phyloP scores from a whole-genome alignment of 1,140 invertebrate species.

The Drosophila arawakana region DNA sequence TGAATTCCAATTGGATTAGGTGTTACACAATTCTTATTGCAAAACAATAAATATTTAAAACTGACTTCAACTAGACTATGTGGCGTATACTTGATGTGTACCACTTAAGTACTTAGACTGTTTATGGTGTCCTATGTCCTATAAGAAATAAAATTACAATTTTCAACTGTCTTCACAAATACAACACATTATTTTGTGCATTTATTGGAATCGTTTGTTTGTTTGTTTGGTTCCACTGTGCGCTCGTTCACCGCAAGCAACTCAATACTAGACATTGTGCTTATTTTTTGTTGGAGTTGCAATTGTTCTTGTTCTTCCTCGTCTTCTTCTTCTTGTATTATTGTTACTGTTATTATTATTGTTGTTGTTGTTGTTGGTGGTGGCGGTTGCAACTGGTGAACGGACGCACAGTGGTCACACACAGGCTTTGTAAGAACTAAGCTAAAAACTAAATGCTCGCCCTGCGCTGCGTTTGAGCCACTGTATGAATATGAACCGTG shows the following conservation, averaged over 20 bases:
- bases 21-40: conserved; percentile 6
- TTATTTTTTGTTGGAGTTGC: conserved; percentile 10
- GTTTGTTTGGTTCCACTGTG: conserved; percentile 47
- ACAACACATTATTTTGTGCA: conserved; percentile 80
- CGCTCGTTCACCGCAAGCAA: conserved; percentile 14
- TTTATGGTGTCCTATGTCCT: conserved; percentile 13
- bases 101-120: conserved; percentile 40
- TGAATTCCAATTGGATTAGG: neutral
- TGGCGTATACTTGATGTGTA: conserved; percentile 31
- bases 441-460: conserved; percentile 79
- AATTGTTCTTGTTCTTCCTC: neutral
- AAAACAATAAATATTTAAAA: conserved; percentile 39
- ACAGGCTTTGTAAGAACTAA: conserved; percentile 75
- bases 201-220: conserved; percentile 78
- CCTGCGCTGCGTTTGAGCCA: conserved; percentile 49
- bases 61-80: conserved; percentile 32
- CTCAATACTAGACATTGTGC: conserved; percentile 47
- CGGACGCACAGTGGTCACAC: conserved; percentile 44
- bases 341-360: neutral
- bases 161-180: conserved; percentile 65
- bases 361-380: conserved; percentile 32
- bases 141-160: conserved; percentile 12
- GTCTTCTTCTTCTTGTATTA: no score
- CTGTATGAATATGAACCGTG: conserved; percentile 2
- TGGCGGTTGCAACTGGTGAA: conserved; percentile 42